Conservation (phyloP, 2,113 vertebrate genomes). For the Perccottus glenii region DNA sequence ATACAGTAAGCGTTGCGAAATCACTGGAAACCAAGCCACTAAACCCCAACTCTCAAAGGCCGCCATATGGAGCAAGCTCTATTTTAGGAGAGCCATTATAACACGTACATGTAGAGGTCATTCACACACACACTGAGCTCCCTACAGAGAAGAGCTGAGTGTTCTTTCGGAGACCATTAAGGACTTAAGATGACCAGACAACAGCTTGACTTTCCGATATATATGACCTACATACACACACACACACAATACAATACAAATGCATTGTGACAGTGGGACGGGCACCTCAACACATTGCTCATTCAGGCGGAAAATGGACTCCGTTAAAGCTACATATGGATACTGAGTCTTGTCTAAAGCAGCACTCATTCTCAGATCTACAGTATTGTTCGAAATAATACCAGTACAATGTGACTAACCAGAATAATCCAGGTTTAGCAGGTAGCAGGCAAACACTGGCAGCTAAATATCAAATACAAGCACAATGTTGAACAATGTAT, state of each 20-base stretch:
- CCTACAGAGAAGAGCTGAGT: not conserved
- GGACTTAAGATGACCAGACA: not conserved
- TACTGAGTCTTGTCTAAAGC: not conserved
- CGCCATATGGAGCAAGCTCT: constrained; percentile 3
- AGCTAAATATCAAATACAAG: too few relatives aligned
- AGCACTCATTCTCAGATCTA: not conserved
- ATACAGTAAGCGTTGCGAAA: not conserved
- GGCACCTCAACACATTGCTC: not conserved
- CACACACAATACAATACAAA: not conserved
- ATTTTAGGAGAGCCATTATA: not conserved
- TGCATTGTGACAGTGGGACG: not conserved
- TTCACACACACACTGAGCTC: not conserved
- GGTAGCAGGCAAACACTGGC: too few relatives aligned
- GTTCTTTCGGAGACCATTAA: not conserved
- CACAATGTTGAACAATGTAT: too few relatives aligned
- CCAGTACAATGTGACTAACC: too few relatives aligned
- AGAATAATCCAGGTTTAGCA: too few relatives aligned
- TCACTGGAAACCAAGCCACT: too few relatives aligned
- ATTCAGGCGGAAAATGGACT: not conserved
- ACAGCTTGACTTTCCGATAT: constrained; percentile 5
- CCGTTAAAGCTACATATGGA: not conserved
- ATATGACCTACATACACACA: constrained; percentile 1
- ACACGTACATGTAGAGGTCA: constrained; percentile 1
- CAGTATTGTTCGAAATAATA: too few relatives aligned
- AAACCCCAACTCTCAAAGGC: not conserved